Base-by-base conservation (phyloP, 2,888 invertebrate species). In the Allolobophora icterica region DNA sequence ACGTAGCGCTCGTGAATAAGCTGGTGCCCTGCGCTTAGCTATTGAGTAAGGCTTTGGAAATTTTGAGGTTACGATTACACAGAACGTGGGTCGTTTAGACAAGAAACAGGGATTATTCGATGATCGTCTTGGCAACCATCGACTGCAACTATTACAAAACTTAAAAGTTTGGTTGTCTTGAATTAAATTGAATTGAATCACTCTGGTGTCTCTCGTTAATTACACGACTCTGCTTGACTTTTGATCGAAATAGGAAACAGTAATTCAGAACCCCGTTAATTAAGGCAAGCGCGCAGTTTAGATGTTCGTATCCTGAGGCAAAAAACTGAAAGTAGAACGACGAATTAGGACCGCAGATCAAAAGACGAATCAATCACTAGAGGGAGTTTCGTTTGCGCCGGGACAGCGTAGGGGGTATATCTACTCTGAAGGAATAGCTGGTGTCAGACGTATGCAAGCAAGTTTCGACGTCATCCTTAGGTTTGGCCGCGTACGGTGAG, bases 391-490 rank as follows among this genome's bases (percentile, higher is more conserved):
- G 87, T 19, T 87, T 87, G 35, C 87, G 87, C 19, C 87, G 87
- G 87, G 87, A 87, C 87, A 87, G 87, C 87, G 87, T 21, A 21
- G 87, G 87, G 35, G 24, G 38, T 38, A 38, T n/a, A 6, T 38
- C 87, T 30, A 71, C 71, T 87, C 87, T 87, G 87, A 87, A 35
- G 17, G 87, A 87, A 87, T 87, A 87, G 87, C 87, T 35, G 35
- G 24, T 35, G 34, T 87, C 87, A 17, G 87, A 11, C 87, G 87
- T 87, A 0, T 38, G 33, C 24, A 87, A 87, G 87, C 87, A 87
- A 5, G 21, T 34, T 34, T 87, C 87, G 38, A 87, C 34, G 34
- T 38, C 87, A 87, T 87, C 87, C 35, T 87, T 87, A 21, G 87
- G 34, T 11, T 87, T 87, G 35, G 87, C 87, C 34, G 15, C 87